These are phyloP conservation scores for Nerophis lumbriciformis DNA, from an alignment of 2,113 vertebrate genomes.

Conservation along the genomic window DNA sequence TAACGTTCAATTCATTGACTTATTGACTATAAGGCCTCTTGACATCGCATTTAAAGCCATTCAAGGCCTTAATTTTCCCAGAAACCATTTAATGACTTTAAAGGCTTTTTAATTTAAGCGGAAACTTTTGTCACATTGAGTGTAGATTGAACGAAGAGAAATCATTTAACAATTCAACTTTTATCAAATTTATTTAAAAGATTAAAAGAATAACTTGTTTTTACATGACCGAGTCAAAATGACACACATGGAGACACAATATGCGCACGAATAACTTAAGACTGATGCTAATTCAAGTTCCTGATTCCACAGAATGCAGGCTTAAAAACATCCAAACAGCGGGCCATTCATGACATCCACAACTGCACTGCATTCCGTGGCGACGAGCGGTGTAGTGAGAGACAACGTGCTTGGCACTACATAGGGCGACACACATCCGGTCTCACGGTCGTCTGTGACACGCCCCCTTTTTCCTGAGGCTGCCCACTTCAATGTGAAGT, in stretches of 20 bases:
- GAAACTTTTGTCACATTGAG: too few species aligned
- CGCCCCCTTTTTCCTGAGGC: conserved; percentile 46
- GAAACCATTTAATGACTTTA: too few species aligned
- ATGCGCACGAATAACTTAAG: conserved; percentile 72
- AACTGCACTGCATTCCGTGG: conserved; percentile 51
- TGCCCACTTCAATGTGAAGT: conserved; percentile 79
- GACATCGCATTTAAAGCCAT: too few species aligned
- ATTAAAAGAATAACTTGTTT: conserved; percentile 71
- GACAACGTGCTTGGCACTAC: conserved; percentile 66
- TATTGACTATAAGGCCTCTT: too few species aligned
- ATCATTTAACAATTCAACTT: conserved; percentile 17
- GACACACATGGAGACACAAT: conserved; percentile 54
- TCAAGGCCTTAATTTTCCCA: too few species aligned
- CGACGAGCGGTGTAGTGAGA: conserved; percentile 40
- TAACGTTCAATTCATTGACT: too few species aligned
- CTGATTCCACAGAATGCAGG: conserved; percentile 48
- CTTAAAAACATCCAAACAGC: conserved; percentile 33
- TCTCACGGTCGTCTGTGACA: conserved; percentile 63
- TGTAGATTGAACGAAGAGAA: neutral
- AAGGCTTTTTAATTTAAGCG: too few species aligned
- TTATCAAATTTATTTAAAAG: conserved; percentile 72
- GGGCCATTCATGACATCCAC: conserved; percentile 47
- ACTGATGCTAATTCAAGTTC: conserved; percentile 64
- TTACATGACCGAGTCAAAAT: conserved; percentile 51
- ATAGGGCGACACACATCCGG: conserved; percentile 59